These are phyloP conservation scores for Drosophila lacteicornis DNA, from an alignment of 1,140 invertebrate genomes.

Conservation along the genomic window DNA sequence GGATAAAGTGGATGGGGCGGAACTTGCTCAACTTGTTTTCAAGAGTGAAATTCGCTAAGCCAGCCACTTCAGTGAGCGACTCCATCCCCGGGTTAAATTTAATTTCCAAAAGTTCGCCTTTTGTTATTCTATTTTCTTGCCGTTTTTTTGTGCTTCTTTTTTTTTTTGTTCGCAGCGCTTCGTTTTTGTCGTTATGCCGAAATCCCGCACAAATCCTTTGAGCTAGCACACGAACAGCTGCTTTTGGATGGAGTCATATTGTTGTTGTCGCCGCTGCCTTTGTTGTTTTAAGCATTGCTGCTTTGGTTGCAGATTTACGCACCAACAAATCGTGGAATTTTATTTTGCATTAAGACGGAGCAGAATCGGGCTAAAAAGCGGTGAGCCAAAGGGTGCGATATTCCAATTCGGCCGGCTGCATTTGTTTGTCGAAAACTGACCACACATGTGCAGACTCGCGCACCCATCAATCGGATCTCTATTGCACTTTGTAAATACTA, in stretches of 20 bases:
- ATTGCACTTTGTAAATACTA: constrained; percentile 73
- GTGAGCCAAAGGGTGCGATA: constrained; percentile 35
- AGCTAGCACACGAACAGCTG: constrained; percentile 79
- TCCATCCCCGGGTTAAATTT: constrained; percentile 71
- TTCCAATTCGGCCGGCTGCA: constrained; percentile 65
- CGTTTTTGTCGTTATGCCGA: constrained; percentile 78
- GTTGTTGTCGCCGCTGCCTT: constrained; percentile 47
- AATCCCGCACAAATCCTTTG: constrained; percentile 82
- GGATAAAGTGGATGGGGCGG: constrained; percentile 1
- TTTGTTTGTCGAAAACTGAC: constrained; percentile 17
- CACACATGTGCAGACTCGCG: neutral
- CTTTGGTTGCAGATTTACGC: constrained; percentile 79
- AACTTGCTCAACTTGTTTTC: constrained; percentile 42
- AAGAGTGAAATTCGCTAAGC: constrained; percentile 60
- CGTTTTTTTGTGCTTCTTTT: constrained; percentile 7
- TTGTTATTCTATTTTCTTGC: constrained; percentile 65
- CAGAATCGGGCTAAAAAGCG: neutral
- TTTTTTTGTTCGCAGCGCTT: constrained; percentile 41
- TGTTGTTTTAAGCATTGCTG: constrained; percentile 72
- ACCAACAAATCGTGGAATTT: constrained; percentile 80
- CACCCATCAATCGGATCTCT: constrained; percentile 55
- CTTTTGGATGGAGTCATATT: constrained; percentile 44
- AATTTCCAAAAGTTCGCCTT: constrained; percentile 69
- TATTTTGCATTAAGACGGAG: constrained; percentile 35
- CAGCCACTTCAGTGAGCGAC: constrained; percentile 45